phyloP scores from a whole-genome alignment of 2,113 vertebrate species.

The Notarius lentiginosus region DNA sequence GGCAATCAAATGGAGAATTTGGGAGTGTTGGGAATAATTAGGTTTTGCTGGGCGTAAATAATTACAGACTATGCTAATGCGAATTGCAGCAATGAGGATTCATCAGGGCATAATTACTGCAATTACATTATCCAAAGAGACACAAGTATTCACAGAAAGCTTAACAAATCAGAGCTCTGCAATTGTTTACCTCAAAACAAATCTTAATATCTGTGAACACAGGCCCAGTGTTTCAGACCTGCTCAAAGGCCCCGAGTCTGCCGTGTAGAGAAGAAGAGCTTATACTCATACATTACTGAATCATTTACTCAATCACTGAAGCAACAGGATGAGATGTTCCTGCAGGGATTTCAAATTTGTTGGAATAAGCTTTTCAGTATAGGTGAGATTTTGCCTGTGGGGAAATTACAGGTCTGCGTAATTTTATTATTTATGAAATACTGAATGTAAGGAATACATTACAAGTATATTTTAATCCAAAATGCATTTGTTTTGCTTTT shows the following conservation, averaged over 20 bases:
- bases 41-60: slow-evolving; percentile 75
- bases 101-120: slow-evolving; percentile 66
- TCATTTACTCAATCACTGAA: not conserved
- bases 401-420: not conserved
- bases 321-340: not conserved
- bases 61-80: slow-evolving; percentile 72
- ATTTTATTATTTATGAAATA: not conserved
- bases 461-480: not conserved
- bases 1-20: slow-evolving; percentile 72
- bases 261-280: not conserved
- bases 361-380: not conserved
- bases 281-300: not conserved
- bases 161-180: slow-evolving; percentile 53
- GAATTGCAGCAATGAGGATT: slow-evolving; percentile 65
- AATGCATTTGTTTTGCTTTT: not conserved
- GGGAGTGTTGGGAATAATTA: slow-evolving; percentile 74
- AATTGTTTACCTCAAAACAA: slow-evolving; percentile 33
- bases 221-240: not conserved
- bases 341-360: not conserved
- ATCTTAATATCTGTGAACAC: not conserved
- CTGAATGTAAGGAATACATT: not conserved
- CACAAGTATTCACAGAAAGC: slow-evolving; percentile 64
- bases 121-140: slow-evolving; percentile 71
- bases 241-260: not conserved
- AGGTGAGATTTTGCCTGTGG: not conserved